phyloP scores from a whole-genome alignment of 2,113 vertebrate species.

The Leptosomus discolor region DNA sequence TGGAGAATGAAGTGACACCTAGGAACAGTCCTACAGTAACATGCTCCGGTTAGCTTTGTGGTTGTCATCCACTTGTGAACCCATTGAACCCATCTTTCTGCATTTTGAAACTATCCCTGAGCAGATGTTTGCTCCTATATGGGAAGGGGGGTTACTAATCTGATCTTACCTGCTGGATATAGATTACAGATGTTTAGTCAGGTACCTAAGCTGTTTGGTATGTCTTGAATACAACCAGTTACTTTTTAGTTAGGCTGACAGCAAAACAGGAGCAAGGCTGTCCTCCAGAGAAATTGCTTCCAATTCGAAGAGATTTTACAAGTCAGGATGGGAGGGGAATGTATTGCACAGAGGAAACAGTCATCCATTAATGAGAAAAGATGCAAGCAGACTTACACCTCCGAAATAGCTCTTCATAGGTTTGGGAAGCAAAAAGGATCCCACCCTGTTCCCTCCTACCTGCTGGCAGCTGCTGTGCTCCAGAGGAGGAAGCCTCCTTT shows the following conservation, averaged over 20 bases:
- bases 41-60: fast-evolving
- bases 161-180: not conserved
- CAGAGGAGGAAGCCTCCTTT: not conserved
- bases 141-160: not conserved
- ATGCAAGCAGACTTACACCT: not conserved
- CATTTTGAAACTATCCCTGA: not conserved
- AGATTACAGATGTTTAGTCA: not conserved
- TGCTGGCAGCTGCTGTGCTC: not conserved
- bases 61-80: not conserved
- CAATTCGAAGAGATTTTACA: not conserved
- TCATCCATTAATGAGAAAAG: not conserved
- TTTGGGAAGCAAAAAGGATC: not conserved
- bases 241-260: not conserved
- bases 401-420: not conserved
- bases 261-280: not conserved
- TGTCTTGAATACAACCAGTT: not conserved
- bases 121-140: not conserved
- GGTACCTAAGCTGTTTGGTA: not conserved
- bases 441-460: not conserved
- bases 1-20: not conserved
- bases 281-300: not conserved
- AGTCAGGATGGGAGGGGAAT: not conserved
- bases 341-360: not conserved
- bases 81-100: not conserved
- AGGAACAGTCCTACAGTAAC: not conserved